phyloP scores from a whole-genome alignment of 2,113 vertebrate species.

The Colossoma macropomum region DNA sequence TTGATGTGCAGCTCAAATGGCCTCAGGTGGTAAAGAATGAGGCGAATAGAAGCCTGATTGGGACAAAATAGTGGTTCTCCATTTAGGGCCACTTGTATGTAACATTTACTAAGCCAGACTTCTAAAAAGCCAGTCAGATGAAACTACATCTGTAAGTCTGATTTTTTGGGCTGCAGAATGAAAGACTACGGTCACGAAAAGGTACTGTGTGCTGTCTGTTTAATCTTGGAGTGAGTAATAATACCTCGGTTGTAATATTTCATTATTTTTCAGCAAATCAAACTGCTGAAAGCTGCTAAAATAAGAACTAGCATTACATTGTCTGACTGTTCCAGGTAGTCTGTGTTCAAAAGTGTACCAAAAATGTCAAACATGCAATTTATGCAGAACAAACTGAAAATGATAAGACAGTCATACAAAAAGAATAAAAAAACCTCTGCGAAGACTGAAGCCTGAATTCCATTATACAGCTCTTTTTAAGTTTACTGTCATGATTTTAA shows the following conservation, averaged over 20 bases:
- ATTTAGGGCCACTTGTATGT: background rate
- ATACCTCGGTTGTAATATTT: background rate
- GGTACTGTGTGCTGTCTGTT: background rate
- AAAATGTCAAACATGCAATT: background rate
- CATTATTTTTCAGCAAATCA: background rate
- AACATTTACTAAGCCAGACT: background rate
- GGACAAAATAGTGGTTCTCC: background rate
- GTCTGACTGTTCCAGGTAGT: background rate
- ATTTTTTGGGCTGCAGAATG: background rate
- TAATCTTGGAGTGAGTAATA: background rate
- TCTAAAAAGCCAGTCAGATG: background rate
- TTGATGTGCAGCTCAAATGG: conserved; percentile 39
- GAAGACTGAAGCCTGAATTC: background rate
- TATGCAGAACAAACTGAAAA: background rate
- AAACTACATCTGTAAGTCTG: background rate
- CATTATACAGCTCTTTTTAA: background rate
- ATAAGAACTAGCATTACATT: background rate
- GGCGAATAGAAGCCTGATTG: conserved; percentile 1
- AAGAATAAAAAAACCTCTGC: background rate
- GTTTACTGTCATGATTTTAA: conserved; percentile 16
- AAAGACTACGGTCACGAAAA: background rate
- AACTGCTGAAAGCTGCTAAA: background rate
- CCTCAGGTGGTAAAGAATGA: conserved; percentile 26
- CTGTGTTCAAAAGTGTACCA: background rate
- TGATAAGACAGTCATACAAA: background rate